phyloP scores from a whole-genome alignment of 1,140 invertebrate genomes.

The roundworm (Caenorhabditis elegans) region DNA sequence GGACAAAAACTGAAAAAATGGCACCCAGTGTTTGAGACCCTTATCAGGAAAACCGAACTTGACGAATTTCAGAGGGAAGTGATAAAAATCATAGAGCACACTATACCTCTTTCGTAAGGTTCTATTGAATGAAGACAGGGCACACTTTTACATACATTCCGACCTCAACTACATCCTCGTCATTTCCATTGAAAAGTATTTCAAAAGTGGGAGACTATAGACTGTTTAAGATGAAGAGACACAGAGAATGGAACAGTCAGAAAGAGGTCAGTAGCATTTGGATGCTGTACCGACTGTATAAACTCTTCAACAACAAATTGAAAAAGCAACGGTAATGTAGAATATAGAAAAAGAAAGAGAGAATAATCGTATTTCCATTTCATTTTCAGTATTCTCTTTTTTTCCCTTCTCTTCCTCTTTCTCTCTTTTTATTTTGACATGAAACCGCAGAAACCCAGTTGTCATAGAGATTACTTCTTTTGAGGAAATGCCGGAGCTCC shows the following conservation, averaged over 20 bases:
- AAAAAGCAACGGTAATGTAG: background rate
- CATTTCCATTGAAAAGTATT: background rate
- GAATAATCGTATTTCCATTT: background rate
- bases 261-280: background rate
- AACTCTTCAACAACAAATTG: background rate
- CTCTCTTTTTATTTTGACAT: too few species aligned
- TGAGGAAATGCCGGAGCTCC: background rate
- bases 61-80: background rate
- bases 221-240: background rate
- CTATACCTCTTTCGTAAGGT: background rate
- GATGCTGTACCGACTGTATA: background rate
- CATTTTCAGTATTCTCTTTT: background rate
- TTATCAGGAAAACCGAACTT: background rate
- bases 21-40: background rate
- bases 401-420: background rate
- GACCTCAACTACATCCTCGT: background rate
- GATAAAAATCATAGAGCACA: background rate
- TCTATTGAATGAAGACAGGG: background rate
- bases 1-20: background rate
- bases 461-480: slow-evolving; percentile 10
- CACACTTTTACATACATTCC: background rate
- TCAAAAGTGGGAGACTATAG: background rate
- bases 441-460: background rate
- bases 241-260: background rate
- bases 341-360: background rate